A percentile compares a stretch with the other conserved stretches of the same genome.
Evolutionary conservation across 2,113 vertebrate species (phyloP).

Genomic region (Spheniscus mendiculus): DNA sequence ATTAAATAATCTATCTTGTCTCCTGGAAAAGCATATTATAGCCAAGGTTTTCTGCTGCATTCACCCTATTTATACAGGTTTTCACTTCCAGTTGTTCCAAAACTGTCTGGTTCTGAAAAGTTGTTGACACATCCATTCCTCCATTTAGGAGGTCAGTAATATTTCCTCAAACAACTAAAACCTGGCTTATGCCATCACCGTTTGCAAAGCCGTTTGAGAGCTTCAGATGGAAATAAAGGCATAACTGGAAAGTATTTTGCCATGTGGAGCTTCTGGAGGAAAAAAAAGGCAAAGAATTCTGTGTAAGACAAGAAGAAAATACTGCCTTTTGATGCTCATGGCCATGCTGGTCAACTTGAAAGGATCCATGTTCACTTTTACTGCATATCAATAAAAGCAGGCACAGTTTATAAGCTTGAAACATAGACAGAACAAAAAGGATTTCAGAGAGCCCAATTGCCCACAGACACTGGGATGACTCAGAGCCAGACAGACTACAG

Average conservation of each 20-base stretch:
- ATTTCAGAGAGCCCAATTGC: not conserved
- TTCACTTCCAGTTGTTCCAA: not conserved
- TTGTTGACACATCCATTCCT: not conserved
- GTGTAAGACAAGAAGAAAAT: not conserved
- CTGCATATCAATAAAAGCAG: not conserved
- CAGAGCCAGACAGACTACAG: not conserved
- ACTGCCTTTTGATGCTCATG: not conserved
- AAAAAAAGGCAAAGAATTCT: not conserved
- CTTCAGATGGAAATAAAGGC: conserved; percentile 16
- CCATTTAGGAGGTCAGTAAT: not conserved
- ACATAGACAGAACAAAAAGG: not conserved
- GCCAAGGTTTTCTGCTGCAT: not conserved
- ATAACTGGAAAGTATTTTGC: not conserved
- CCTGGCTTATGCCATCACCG: not conserved
- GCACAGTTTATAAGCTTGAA: not conserved
- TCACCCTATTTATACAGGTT: not conserved
- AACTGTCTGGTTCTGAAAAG: not conserved
- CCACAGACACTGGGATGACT: not conserved
- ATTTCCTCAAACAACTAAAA: not conserved
- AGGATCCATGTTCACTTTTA: not conserved
- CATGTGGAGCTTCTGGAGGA: not conserved
- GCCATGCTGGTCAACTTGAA: not conserved
- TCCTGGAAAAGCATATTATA: not conserved
- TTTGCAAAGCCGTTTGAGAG: not conserved
- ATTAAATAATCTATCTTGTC: not conserved